Base-by-base conservation (phyloP, 1,140 invertebrate genomes). In the Aphelinus certus region DNA sequence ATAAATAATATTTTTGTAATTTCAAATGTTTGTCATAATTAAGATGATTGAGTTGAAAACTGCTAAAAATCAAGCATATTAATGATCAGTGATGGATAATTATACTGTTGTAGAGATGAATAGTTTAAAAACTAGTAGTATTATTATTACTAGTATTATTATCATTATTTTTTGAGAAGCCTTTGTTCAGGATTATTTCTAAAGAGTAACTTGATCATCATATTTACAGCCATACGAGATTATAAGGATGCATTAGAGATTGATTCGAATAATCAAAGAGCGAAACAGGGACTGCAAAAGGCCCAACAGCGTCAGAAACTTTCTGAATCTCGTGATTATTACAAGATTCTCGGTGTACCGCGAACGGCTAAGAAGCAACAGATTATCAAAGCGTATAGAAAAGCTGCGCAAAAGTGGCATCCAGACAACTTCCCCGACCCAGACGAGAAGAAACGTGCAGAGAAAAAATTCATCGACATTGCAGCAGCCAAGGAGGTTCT, bases 391-490 rank as follows among this genome's bases (percentile, higher is more conserved):
- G 98, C 98, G 4, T 99, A 99, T 87, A 92, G 98, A 77, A 99
- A 98, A 91, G 91, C 96, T 68, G 98, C 98, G 10, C 95, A 97
- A 86, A 95, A 98, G 86, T 99, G 98, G 97, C 98, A 99, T 90
- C 98, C 98, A 0, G 98, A 99, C 87, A 97, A 97, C 88, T 99
- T 94, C 85, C 92, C 94, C 78, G 91, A 93, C 75, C 94, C 92
- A 4, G 94, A 97, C 67, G 95, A 96, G 79, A 99, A 99, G 88
- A 97, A 98, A 84, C 89, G 93, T 49, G 98, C 98, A 0, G 95
- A 99, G 85, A 98, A 98, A 85, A 98, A 95, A 87, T 99, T 99
- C 83, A 99, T 99, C 76, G 98, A 99, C 85, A 97, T 99, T 81
- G 98, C 98, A 9, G 96, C 97, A 58, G 98, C 98, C 42, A 99